phyloP scores from a whole-genome alignment of 2,888 invertebrate genomes.

The Pandemis corylana region DNA sequence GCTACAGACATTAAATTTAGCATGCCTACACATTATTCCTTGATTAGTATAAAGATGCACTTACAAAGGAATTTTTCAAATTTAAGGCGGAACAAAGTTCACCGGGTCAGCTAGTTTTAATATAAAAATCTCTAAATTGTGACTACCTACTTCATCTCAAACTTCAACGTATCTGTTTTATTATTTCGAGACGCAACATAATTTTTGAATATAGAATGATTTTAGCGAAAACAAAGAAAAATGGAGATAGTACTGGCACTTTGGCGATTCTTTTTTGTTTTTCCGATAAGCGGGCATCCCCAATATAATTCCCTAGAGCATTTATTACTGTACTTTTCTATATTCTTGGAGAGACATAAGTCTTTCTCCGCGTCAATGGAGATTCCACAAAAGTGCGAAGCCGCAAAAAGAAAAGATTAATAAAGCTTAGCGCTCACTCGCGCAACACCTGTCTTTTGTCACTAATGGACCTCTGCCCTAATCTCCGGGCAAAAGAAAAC shows the following conservation, averaged over 20 bases:
- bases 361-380: conserved; percentile 69
- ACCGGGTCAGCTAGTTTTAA: too few relatives aligned
- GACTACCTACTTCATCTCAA: background rate
- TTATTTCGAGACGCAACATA: background rate
- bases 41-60: too few relatives aligned
- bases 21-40: too few relatives aligned
- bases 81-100: too few relatives aligned
- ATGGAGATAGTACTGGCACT: background rate
- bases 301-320: conserved; percentile 15
- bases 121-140: background rate
- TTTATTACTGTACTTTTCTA: conserved; percentile 14
- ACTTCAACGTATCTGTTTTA: background rate
- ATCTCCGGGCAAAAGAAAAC: conserved; percentile 60
- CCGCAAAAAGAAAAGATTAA: conserved; percentile 81
- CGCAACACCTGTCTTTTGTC: conserved; percentile 82
- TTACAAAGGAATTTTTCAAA: too few relatives aligned
- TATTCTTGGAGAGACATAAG: conserved; percentile 46
- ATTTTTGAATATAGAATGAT: background rate
- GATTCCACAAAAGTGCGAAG: conserved; percentile 77
- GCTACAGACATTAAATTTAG: too few relatives aligned
- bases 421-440: conserved; percentile 80
- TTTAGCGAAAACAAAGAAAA: background rate
- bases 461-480: conserved; percentile 76
- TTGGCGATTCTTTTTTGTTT: background rate
- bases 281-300: background rate